Percentiles rank a stretch among this genome's conserved stretches.
Evolutionary conservation across 2,888 invertebrate genomes (phyloP).

Genomic region (Ophioninae sp.): DNA sequence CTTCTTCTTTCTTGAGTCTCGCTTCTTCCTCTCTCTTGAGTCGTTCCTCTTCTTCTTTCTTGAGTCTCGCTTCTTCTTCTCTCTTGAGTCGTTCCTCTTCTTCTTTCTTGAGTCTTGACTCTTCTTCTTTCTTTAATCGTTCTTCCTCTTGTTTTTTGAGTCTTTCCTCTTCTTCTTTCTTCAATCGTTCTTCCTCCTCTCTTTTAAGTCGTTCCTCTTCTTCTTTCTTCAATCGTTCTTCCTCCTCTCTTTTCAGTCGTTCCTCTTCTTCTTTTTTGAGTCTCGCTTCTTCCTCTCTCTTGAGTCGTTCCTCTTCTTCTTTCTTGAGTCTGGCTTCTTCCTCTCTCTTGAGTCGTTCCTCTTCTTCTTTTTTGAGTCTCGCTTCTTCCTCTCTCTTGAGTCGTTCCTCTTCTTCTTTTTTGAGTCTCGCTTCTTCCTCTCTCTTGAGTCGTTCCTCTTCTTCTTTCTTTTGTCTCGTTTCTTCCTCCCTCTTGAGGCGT

Average conservation of each 20-base stretch:
- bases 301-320: slow-evolving; percentile 41
- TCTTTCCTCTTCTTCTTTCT: slow-evolving; percentile 19
- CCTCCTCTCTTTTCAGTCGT: slow-evolving; percentile 34
- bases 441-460: slow-evolving; percentile 22
- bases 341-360: slow-evolving; percentile 39
- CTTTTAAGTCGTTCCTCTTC: slow-evolving; percentile 48
- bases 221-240: slow-evolving; percentile 63
- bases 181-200: slow-evolving; percentile 56
- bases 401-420: slow-evolving; percentile 16
- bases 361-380: slow-evolving; percentile 31
- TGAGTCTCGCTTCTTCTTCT: slow-evolving; percentile 55
- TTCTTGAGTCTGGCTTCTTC: slow-evolving; percentile 29
- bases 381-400: neutral
- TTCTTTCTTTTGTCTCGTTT: slow-evolving; percentile 66
- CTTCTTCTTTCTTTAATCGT: slow-evolving; percentile 75
- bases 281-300: slow-evolving; percentile 56
- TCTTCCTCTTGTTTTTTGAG: slow-evolving; percentile 61
- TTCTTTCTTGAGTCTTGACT: neutral
- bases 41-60: slow-evolving; percentile 56
- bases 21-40: slow-evolving; percentile 1
- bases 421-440: slow-evolving; percentile 42
- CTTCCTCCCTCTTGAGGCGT: neutral
- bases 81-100: slow-evolving; percentile 34
- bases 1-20: slow-evolving; percentile 19
- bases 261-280: slow-evolving; percentile 37